Evolutionary conservation across 1,140 invertebrate species (phyloP), one percentile per base, ranked within the genome.

Genomic region (Drosophila asahinai): DNA sequence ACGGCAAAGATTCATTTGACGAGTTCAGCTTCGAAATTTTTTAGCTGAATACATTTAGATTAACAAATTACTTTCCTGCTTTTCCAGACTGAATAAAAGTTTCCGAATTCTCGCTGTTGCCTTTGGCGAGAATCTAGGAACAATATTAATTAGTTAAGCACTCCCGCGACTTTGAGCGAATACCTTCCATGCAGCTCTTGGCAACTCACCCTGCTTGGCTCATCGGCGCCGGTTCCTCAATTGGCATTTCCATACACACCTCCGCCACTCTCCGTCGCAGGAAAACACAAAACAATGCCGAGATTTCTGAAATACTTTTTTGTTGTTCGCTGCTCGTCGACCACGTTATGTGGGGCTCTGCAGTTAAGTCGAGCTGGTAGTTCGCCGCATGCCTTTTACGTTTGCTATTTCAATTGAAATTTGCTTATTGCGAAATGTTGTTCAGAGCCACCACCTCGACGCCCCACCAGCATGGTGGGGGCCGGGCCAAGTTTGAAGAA

Each of bases 391-490:
- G 79, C 76, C 81, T 78, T 75, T 75, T 75, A 43, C 54, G 65
- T 79, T 83, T 83, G 81, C 80, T 83, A 83, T 83, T 83, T 83
- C 81, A 83, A 83, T 83, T 83, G 81, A 83, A 83, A 83, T 83
- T 83, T 83, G 81, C 81, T 83, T 83, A 83, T 83, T 83, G 81
- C 76, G 67, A 76, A 83, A 83, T 83, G 76, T 65, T 83, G 71
- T 82, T 82, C 60, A 22, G 17, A 33, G 25, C 47, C 33, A 5
- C 7, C 25, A 17, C 51, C 17, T 36, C 33, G 33, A 36, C 33
- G 33, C 17, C 47, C 47, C 15, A 9, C 25, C n/a, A 2, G 30
- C 4, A 19, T 1, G 33, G 33, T 36, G n/a, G 19, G 40, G 54
- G 33, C 54, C 25, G 19, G 40, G 54, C 54, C 54, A 57, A 54